A percentile compares a stretch with the other conserved stretches of the same genome.
phyloP scores from a whole-genome alignment of 2,113 vertebrate species.

The Edolisoma coerulescens region DNA sequence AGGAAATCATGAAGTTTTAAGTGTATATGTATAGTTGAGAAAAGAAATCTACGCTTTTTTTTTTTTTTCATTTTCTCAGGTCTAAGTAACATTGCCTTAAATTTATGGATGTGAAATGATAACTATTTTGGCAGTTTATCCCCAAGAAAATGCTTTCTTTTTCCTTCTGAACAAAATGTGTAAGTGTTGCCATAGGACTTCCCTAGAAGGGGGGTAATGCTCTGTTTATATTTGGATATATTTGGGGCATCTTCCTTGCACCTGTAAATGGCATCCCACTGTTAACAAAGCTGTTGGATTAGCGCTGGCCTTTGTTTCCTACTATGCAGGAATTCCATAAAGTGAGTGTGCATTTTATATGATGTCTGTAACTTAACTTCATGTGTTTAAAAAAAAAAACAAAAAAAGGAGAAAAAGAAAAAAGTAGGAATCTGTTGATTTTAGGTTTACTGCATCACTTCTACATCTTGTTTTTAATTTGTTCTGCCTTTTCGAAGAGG shows the following conservation, averaged over 20 bases:
- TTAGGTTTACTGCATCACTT: conserved; percentile 59
- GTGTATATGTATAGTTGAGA: not conserved
- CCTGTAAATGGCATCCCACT: conserved; percentile 51
- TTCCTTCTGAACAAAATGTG: not conserved
- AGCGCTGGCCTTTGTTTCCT: conserved; percentile 69
- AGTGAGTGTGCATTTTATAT: conserved; percentile 69
- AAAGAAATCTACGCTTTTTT: not conserved
- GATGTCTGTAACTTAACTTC: conserved; percentile 64
- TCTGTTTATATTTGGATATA: conserved; percentile 39
- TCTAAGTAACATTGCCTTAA: conserved; percentile 76
- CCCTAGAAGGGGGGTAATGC: not conserved
- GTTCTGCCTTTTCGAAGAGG: conserved; percentile 47
- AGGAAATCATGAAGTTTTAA: not conserved
- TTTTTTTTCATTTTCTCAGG: conserved; percentile 40
- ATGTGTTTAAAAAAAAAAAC: conserved; percentile 20
- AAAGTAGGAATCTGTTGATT: conserved; percentile 21
- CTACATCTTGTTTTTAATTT: conserved; percentile 2
- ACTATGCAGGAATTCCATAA: conserved; percentile 75
- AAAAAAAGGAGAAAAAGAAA: not conserved
- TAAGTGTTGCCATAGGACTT: conserved; percentile 36
- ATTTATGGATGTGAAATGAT: conserved; percentile 31
- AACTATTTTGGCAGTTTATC: conserved; percentile 37
- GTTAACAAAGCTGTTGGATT: conserved; percentile 65
- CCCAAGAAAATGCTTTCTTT: conserved; percentile 22
- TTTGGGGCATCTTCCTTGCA: conserved; percentile 6